Conservation (phyloP, 1,140 invertebrate species). For the Drosophila tsacasi region DNA sequence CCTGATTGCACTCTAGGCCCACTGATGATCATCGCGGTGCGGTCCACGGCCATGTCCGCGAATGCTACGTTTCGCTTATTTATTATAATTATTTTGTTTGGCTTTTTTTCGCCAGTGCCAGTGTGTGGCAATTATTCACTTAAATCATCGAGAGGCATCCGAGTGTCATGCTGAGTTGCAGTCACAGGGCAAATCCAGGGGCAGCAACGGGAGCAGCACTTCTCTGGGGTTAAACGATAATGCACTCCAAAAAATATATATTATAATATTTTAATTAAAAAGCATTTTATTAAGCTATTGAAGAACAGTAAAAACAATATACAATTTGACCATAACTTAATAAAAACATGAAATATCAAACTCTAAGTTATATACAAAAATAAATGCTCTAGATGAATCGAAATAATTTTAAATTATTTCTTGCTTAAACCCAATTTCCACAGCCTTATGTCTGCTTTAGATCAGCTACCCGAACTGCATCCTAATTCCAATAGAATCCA, state of each 20-base stretch:
- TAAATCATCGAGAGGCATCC: constrained; percentile 71
- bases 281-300: neutral
- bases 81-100: constrained; percentile 52
- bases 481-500: neutral
- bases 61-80: constrained; percentile 41
- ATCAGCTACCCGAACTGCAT: neutral
- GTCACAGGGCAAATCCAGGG: constrained; percentile 48
- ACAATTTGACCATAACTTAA: too few species aligned
- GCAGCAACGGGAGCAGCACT: constrained; percentile 59
- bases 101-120: constrained; percentile 31
- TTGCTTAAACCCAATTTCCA: neutral
- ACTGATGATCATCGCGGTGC: constrained; percentile 45
- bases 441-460: too few species aligned
- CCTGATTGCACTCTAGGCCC: constrained; percentile 49
- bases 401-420: neutral
- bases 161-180: constrained; percentile 81
- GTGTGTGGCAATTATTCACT: constrained; percentile 79
- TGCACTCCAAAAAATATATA: neutral
- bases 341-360: too few species aligned
- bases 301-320: too few species aligned
- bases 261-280: neutral
- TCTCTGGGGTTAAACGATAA: constrained; percentile 41
- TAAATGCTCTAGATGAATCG: neutral
- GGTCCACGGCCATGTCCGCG: constrained; percentile 14
- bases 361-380: too few species aligned